These are phyloP conservation scores for Strongylocentrotus purpuratus DNA, from an alignment of 35 echinoderm and acorn worm genomes.

Conservation along the genomic window DNA sequence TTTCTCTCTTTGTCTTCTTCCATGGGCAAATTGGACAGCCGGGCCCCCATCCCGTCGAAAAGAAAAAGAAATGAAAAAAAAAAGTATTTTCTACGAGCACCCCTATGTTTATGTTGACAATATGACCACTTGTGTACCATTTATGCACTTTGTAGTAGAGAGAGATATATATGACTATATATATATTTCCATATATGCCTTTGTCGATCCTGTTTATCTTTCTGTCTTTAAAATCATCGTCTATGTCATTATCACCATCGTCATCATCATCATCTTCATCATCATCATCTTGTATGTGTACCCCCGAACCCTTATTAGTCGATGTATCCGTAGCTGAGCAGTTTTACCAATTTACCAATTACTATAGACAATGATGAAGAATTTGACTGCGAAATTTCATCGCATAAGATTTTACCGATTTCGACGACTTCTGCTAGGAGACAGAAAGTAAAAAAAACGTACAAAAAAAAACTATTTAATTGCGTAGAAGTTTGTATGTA, in stretches of 20 bases:
- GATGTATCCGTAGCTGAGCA: not conserved
- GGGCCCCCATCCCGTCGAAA: conserved; percentile 2
- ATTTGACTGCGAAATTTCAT: not conserved
- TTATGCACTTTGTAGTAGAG: conserved; percentile 11
- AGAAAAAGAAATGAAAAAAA: not conserved
- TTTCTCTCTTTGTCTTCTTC: conserved; percentile 9
- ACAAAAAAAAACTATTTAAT: conserved; percentile 30
- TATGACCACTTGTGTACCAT: conserved; percentile 10
- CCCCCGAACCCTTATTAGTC: not conserved
- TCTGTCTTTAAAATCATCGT: not conserved
- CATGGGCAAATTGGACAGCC: not conserved
- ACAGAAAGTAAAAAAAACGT: conserved; percentile 13
- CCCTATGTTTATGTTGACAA: not conserved
- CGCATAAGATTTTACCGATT: not conserved
- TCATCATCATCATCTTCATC: conserved; percentile 35
- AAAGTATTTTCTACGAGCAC: conserved; percentile 20
- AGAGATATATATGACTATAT: conserved; percentile 12
- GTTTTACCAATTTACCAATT: conserved; percentile 23
- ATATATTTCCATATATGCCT: conserved; percentile 13
- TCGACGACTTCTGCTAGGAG: not conserved
- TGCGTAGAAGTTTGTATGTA: conserved; percentile 42
- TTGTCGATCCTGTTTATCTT: not conserved
- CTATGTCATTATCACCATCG: conserved; percentile 35
- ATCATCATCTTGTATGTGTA: not conserved
- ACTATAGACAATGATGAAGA: conserved; percentile 16